Conservation (phyloP, 2,888 invertebrate species). For the Acrobeloides nanus region DNA sequence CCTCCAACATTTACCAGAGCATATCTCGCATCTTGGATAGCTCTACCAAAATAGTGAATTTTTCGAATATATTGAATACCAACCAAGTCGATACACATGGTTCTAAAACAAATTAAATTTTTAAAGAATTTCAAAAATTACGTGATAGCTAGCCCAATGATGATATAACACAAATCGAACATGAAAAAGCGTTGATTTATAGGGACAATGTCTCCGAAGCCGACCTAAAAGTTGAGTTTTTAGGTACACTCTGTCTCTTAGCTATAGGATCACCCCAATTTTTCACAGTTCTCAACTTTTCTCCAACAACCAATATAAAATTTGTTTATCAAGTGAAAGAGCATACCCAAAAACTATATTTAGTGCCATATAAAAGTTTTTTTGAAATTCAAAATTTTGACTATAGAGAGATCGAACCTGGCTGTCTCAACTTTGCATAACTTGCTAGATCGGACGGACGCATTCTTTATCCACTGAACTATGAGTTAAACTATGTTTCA, state of each 20-base stretch:
- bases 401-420: no score
- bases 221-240: slow-evolving; percentile 39
- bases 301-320: not conserved
- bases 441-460: no score
- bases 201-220: slow-evolving; percentile 53
- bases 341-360: no score
- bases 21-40: slow-evolving; percentile 47
- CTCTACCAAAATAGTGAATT: slow-evolving; percentile 53
- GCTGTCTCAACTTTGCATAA: no score
- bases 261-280: not conserved
- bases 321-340: no score
- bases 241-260: not conserved
- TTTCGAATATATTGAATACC: slow-evolving; percentile 54
- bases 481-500: no score
- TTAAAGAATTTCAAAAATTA: no score
- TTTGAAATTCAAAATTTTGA: no score
- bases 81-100: slow-evolving; percentile 53
- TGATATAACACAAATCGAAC: slow-evolving; percentile 52
- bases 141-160: slow-evolving; percentile 53
- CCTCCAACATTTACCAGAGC: slow-evolving; percentile 53
- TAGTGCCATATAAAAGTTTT: no score
- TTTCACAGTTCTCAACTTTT: slow-evolving; percentile 5
- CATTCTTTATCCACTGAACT: no score
- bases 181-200: slow-evolving; percentile 47
- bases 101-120: no score